Conservation (phyloP, 2,888 invertebrate species). For the Cantharis rufa region DNA sequence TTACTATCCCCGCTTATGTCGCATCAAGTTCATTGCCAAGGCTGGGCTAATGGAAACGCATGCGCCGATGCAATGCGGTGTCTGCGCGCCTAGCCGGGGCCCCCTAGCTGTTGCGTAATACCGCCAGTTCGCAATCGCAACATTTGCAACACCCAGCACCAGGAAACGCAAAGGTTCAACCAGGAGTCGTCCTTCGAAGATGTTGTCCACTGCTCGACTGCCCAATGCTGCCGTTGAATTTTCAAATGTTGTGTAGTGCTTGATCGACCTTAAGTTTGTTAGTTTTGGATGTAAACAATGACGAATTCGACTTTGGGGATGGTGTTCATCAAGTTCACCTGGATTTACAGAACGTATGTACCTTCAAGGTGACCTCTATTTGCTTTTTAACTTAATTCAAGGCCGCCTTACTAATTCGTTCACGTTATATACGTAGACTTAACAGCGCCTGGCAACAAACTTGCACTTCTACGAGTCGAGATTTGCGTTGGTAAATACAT, state of each 20-base stretch:
- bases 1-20: constrained; percentile 43
- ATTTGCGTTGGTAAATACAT: constrained; percentile 47
- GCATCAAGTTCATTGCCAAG: constrained; percentile 84
- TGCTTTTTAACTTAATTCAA: constrained; percentile 44
- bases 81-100: constrained; percentile 47
- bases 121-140: constrained; percentile 42
- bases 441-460: constrained; percentile 46
- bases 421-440: constrained; percentile 36
- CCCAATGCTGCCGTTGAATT: background rate
- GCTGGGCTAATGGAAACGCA: constrained; percentile 58
- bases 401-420: constrained; percentile 45
- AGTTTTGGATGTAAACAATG: constrained; percentile 27
- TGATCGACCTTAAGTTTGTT: background rate
- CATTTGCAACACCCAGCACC: constrained; percentile 44
- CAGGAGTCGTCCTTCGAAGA: constrained; percentile 46
- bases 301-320: constrained; percentile 33
- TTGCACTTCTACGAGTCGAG: constrained; percentile 34
- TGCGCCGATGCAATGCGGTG: constrained; percentile 65
- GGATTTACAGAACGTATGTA: constrained; percentile 34
- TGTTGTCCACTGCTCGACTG: constrained; percentile 15
- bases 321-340: constrained; percentile 34
- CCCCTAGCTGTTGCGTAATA: constrained; percentile 48
- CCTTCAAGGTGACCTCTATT: constrained; percentile 50
- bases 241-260: constrained; percentile 8
- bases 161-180: constrained; percentile 34